Base-by-base conservation (phyloP, 2,797 vertebrate species). In the Oophaga sylvatica region DNA sequence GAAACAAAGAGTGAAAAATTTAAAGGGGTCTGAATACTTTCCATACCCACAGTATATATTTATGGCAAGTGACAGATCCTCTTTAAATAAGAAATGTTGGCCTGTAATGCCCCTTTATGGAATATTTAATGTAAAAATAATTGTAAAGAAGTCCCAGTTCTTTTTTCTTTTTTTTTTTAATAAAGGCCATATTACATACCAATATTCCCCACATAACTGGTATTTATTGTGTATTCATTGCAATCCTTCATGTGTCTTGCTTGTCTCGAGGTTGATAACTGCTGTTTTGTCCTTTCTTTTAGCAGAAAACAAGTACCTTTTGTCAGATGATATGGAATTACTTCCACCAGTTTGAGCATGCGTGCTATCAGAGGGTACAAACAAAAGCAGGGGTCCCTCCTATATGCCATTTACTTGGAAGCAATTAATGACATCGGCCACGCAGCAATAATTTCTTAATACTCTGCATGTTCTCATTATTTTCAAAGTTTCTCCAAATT, bases 401-500 rank as follows among this genome's bases (percentile, higher is more conserved):
- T 16, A 22, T 65, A n/a, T n/a, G 29, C 8, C 19, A 13, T 45
- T 22, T 80, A 41, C 31, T 63, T 63, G 19, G 10, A 2, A 63
- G 57, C 60, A 45, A 45, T 62, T 35, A 41, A 80, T 80, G 78
- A 62, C 53, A 59, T 41, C 11, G 31, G 29, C 9, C 6, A 17
- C 59, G 20, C 59, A 60, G 35, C 13, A 6, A 63, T 62, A 29
- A 17, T 41, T 80, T 45, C 5, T 15, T 56, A 80, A 31, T 62
- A 62, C 31, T 35, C 26, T 20, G 19, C 29, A 62, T 63, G 19
- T 62, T 80, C 79, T 80, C 22, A 63, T 80, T 80, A 22, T 65
- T 45, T 31, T 80, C 59, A 20, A 80, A 62, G 59, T 80, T 10
- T 45, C 59, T 63, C 8, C 20, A 80, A 48, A 80, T 80, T n/a